A percentile compares a stretch with the other conserved stretches of the same genome.
These are phyloP conservation scores for Tapirus terrestris DNA, from an alignment of 2,113 vertebrate genomes.

Conservation along the genomic window DNA sequence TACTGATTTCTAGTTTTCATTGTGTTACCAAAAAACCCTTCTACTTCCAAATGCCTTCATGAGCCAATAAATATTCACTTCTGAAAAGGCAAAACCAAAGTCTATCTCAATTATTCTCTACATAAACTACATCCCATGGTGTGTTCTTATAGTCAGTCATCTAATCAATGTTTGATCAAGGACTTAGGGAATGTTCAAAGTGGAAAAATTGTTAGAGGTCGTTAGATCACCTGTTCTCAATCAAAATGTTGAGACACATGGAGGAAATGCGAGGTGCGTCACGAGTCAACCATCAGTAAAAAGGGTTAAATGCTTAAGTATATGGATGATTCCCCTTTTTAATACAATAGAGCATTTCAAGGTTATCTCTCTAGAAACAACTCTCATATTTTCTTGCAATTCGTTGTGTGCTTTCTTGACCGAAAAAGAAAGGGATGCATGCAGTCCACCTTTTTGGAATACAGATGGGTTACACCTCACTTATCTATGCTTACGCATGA, in stretches of 20 bases:
- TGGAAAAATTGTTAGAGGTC: neutral
- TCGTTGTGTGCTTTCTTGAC: neutral
- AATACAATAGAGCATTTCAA: neutral
- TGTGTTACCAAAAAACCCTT: neutral
- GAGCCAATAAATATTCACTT: neutral
- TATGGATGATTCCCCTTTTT: neutral
- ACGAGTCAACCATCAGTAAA: neutral
- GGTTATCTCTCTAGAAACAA: neutral
- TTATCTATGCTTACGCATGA: neutral
- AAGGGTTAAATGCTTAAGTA: neutral
- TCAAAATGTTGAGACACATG: neutral
- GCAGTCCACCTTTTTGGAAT: neutral
- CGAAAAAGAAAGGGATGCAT: neutral
- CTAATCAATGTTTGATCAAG: neutral
- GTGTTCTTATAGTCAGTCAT: neutral
- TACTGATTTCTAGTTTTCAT: conserved; percentile 22
- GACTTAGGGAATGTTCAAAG: neutral
- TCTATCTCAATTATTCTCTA: neutral
- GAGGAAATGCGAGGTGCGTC: neutral
- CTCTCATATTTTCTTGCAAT: neutral
- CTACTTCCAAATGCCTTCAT: neutral
- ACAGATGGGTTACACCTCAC: neutral
- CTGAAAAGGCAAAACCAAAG: neutral
- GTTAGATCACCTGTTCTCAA: neutral
- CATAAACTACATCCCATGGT: neutral